phyloP scores from a whole-genome alignment of 2,113 vertebrate genomes.

The Plectropomus leopardus region DNA sequence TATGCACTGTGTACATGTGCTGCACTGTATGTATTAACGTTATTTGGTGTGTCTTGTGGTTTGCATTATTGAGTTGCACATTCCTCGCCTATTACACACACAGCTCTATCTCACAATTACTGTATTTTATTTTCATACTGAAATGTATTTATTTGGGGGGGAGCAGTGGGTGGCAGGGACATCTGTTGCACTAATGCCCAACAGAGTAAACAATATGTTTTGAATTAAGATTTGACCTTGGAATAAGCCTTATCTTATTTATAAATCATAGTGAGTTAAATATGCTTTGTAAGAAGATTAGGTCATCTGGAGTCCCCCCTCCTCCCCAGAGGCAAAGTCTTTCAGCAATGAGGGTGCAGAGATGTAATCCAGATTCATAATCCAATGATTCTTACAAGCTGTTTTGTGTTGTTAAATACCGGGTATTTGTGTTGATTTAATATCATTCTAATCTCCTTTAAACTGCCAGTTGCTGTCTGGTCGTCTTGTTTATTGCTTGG shows the following conservation, averaged over 20 bases:
- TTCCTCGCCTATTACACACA: conserved; percentile 19
- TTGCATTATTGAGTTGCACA: conserved; percentile 47
- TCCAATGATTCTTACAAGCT: conserved; percentile 85
- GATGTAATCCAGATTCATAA: conserved; percentile 86
- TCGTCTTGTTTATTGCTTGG: conserved; percentile 65
- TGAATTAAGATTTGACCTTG: conserved; percentile 83
- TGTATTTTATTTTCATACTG: conserved; percentile 42
- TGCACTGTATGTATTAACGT: conserved; percentile 29
- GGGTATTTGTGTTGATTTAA: conserved; percentile 85
- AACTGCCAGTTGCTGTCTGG: conserved; percentile 80
- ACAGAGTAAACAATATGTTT: conserved; percentile 84
- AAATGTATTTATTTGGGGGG: conserved; percentile 45
- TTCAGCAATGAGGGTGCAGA: conserved; percentile 48
- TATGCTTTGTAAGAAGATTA: conserved; percentile 86
- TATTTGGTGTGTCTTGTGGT: conserved; percentile 54
- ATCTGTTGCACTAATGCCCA: conserved; percentile 79
- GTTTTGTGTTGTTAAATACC: conserved; percentile 83
- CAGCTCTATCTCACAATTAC: conserved; percentile 10
- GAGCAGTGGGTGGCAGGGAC: conserved; percentile 53
- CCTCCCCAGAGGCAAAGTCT: conserved; percentile 26
- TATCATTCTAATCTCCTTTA: conserved; percentile 81
- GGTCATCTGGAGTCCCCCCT: conserved; percentile 68
- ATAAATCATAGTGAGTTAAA: conserved; percentile 83
- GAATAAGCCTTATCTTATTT: conserved; percentile 85
- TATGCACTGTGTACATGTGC: neutral